Evolutionary conservation across 2,888 invertebrate genomes (phyloP).

Genomic region (Oligia fasciuncula): DNA sequence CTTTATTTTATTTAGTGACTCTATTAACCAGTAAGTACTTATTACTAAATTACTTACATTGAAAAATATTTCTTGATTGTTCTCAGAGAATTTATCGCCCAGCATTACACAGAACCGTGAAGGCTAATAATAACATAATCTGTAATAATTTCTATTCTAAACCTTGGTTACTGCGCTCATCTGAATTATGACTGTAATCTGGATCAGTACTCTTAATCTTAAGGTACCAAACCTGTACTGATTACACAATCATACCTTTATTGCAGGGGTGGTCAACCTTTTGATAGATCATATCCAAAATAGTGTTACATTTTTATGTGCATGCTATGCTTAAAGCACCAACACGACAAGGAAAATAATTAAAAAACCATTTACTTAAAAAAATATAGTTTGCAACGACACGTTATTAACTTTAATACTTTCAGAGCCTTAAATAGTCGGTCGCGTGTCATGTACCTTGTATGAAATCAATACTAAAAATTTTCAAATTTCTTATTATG

Average conservation of each 20-base stretch:
- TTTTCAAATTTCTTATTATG: no score
- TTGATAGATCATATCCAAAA: not conserved
- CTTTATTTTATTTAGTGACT: not conserved
- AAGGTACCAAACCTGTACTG: constrained; percentile 48
- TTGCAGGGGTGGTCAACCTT: constrained; percentile 18
- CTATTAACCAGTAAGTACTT: not conserved
- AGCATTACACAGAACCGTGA: not conserved
- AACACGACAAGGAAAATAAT: not conserved
- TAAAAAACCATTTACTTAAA: not conserved
- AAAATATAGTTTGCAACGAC: not conserved
- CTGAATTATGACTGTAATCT: constrained; percentile 45
- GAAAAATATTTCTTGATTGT: not conserved
- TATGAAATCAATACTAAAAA: not conserved
- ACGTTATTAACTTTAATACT: not conserved
- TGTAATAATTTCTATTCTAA: constrained; percentile 35
- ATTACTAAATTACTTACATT: not conserved
- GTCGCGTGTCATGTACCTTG: not conserved
- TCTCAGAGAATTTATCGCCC: not conserved
- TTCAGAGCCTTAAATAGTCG: not conserved
- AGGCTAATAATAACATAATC: constrained; percentile 17
- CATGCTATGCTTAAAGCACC: not conserved
- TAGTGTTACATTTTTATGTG: not conserved
- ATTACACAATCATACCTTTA: constrained; percentile 46
- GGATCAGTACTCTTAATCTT: constrained; percentile 44
- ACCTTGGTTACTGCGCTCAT: constrained; percentile 17